phyloP scores from a whole-genome alignment of 1,140 invertebrate species.

The Augochlora pura region DNA sequence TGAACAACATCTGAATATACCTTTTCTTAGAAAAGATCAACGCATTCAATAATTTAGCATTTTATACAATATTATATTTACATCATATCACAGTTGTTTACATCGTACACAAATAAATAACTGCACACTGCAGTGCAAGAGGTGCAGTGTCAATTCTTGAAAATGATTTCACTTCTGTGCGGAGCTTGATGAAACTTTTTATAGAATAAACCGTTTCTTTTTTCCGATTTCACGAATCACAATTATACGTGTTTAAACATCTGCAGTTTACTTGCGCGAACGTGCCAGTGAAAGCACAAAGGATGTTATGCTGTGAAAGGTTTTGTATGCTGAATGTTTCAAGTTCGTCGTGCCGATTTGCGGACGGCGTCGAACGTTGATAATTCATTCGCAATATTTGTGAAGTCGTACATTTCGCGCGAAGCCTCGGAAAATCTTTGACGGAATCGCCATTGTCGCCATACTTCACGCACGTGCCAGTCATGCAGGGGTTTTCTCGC shows the following conservation, averaged over 20 bases:
- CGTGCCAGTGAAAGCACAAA: not conserved
- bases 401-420: conserved; percentile 48
- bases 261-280: not conserved
- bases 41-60: no score
- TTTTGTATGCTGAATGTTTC: not conserved
- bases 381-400: conserved; percentile 28
- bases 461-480: conserved; percentile 49
- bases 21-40: no score
- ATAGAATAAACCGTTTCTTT: not conserved
- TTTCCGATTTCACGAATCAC: not conserved
- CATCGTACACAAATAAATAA: no score
- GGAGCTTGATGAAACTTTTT: no score
- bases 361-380: not conserved
- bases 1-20: no score
- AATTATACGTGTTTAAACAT: not conserved
- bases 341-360: not conserved
- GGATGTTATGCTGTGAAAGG: not conserved
- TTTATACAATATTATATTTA: no score
- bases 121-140: no score
- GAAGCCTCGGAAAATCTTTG: conserved; percentile 50
- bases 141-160: not conserved
- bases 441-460: conserved; percentile 47
- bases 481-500: conserved; percentile 27
- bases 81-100: no score
- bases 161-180: not conserved